Percentiles rank a stretch among this genome's conserved stretches.
Evolutionary conservation across 2,888 invertebrate genomes (phyloP).

Genomic region (Eilema griseolum): DNA sequence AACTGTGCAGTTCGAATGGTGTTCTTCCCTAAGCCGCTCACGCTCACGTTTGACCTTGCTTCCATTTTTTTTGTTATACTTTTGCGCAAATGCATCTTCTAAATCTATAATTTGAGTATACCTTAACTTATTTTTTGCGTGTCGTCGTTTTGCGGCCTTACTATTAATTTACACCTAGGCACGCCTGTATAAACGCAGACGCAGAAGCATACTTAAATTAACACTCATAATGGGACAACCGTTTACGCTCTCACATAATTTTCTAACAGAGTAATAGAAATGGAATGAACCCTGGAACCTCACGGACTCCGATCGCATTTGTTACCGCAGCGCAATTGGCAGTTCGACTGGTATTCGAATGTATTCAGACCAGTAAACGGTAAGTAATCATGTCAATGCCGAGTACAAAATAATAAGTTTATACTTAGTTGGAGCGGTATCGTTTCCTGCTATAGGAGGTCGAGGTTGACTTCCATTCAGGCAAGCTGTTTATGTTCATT

Average conservation of each 20-base stretch:
- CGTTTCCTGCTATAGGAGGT: constrained; percentile 22
- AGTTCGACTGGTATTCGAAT: background rate
- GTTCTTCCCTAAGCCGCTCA: background rate
- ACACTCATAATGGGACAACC: no score
- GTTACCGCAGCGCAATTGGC: background rate
- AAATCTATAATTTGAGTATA: background rate
- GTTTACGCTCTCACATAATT: no score
- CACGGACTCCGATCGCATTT: background rate
- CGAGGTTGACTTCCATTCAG: constrained; percentile 11
- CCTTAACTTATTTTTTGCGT: no score
- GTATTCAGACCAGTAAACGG: constrained; percentile 18
- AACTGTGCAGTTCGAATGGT: background rate
- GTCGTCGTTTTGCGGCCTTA: no score
- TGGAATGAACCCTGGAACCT: background rate
- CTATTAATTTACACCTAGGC: no score
- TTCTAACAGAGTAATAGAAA: no score
- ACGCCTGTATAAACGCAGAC: no score
- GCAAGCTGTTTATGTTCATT: background rate
- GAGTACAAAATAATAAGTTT: constrained; percentile 30
- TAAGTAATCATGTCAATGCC: constrained; percentile 32
- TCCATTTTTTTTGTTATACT: background rate
- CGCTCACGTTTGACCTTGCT: background rate
- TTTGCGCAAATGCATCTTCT: background rate
- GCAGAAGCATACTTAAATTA: no score
- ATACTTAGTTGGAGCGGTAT: constrained; percentile 11